Conservation (phyloP, 2,888 invertebrate species). For the Auanema freiburgensis region DNA sequence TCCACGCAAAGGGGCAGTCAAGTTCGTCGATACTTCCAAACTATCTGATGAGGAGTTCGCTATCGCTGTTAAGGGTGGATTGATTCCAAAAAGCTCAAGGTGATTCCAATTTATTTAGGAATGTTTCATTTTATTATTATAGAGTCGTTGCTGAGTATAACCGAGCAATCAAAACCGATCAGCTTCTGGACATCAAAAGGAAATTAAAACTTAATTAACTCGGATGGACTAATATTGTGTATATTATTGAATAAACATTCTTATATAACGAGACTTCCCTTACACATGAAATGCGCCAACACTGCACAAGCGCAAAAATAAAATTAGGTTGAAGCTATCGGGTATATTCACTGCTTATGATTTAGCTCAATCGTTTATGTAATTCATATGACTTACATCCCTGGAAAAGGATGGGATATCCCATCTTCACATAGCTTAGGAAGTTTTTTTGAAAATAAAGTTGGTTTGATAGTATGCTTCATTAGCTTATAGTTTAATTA, state of each 20-base stretch:
- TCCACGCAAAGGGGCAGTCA: constrained; percentile 20
- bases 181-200: background rate
- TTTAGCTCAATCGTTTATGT: background rate
- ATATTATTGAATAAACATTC: no score
- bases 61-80: constrained; percentile 30
- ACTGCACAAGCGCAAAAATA: no score
- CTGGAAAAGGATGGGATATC: no score
- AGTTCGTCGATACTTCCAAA: constrained; percentile 34
- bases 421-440: background rate
- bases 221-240: no score
- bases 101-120: background rate
- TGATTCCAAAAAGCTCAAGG: constrained; percentile 22
- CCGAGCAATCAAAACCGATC: background rate
- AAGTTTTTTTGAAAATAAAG: background rate
- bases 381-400: background rate
- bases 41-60: constrained; percentile 29
- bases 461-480: background rate
- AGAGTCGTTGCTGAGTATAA: constrained; percentile 5
- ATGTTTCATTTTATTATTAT: background rate
- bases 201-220: background rate
- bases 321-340: no score
- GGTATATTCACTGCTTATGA: background rate
- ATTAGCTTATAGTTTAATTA: constrained; percentile 4
- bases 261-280: no score
- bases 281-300: no score